phyloP scores from a whole-genome alignment of 2,888 invertebrate genomes.

The Metallyticus violacea region DNA sequence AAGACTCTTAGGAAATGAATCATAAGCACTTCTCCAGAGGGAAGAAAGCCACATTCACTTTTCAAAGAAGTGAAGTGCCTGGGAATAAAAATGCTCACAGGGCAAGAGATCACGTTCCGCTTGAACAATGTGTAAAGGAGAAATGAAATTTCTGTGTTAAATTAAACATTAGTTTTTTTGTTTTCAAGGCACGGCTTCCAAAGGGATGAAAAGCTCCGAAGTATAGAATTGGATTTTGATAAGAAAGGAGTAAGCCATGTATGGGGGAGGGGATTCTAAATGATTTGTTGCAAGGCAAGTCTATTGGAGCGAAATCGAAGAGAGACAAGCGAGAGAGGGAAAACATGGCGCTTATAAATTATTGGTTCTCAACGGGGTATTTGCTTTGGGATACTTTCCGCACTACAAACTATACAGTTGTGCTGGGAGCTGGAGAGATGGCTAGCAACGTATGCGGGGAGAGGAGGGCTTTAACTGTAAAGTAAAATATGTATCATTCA shows the following conservation, averaged over 20 bases:
- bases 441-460: too few relatives aligned
- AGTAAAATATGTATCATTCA: too few relatives aligned
- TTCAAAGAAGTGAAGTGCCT: not conserved
- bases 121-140: not conserved
- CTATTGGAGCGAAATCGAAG: not conserved
- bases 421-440: too few relatives aligned
- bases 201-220: too few relatives aligned
- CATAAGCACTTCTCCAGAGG: not conserved
- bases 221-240: not conserved
- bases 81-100: not conserved
- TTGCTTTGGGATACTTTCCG: too few relatives aligned
- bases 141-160: not conserved
- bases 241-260: not conserved
- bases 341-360: not conserved
- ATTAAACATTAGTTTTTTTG: not conserved
- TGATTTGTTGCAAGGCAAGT: not conserved
- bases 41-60: not conserved
- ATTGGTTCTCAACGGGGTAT: too few relatives aligned
- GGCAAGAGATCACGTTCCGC: not conserved
- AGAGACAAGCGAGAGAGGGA: not conserved
- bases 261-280: not conserved
- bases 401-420: too few relatives aligned
- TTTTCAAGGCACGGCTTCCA: not conserved
- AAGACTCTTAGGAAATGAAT: not conserved
- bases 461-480: too few relatives aligned